A percentile compares a stretch with the other conserved stretches of the same genome.
Evolutionary conservation across 1,140 invertebrate species (phyloP).

Genomic region (Musca vetustissima): DNA sequence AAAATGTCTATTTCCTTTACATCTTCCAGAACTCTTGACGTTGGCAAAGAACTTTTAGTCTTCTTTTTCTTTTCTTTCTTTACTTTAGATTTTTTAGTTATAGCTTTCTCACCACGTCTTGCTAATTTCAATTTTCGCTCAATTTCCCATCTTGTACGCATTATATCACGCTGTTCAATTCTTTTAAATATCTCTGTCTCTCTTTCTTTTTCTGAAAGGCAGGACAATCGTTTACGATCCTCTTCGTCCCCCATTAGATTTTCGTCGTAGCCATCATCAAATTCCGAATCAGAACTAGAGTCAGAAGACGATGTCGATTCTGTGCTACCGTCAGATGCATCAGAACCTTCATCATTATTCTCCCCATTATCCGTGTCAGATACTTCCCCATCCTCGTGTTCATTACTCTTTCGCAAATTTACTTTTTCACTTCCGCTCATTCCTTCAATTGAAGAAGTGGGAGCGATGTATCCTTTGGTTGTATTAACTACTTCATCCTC

Average conservation of each 20-base stretch:
- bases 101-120: constrained; percentile 76
- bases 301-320: constrained; percentile 36
- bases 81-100: constrained; percentile 41
- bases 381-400: constrained; percentile 50
- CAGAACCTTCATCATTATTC: constrained; percentile 35
- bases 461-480: neutral
- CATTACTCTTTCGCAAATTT: neutral
- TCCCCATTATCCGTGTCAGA: constrained; percentile 43
- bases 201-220: constrained; percentile 95
- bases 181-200: constrained; percentile 97
- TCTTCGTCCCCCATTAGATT: constrained; percentile 97
- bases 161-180: constrained; percentile 88
- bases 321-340: constrained; percentile 23
- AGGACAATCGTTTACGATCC: constrained; percentile 83
- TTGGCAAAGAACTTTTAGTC: constrained; percentile 33
- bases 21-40: neutral
- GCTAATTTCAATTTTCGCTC: constrained; percentile 89
- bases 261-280: constrained; percentile 81
- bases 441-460: neutral
- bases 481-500: constrained; percentile 37
- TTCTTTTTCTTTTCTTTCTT: constrained; percentile 62
- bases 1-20: neutral
- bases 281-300: constrained; percentile 58
- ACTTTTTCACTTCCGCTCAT: too few relatives aligned
- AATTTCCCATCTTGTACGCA: constrained; percentile 95